Base-by-base conservation (phyloP, 2,797 vertebrate species). In the Sebastes oblongus region DNA sequence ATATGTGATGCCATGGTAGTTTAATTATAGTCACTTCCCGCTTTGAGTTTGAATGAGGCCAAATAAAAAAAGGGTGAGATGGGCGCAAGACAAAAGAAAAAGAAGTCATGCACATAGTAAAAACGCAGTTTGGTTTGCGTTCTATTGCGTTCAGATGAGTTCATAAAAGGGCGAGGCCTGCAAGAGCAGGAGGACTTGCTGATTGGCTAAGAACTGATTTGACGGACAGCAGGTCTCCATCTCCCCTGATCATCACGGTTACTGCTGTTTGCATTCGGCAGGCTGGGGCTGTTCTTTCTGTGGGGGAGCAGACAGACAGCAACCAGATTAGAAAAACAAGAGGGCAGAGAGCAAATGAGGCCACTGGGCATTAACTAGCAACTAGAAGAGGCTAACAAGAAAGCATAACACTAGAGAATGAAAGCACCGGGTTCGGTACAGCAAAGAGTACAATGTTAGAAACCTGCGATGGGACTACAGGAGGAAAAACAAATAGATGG, bases 191-290 rank as follows among this genome's bases (percentile, higher is more conserved):
- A 88, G 71, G 73, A 85, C 85, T 89, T 84, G 88, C 81, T 85
- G 88, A 92, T 82, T 91, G 90, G 87, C 89, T 89, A 85, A 91
- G 83, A 85, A 85, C 75, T 68, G 83, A 89, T 88, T 82, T 88
- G 84, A 93, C 66, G 68, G 89, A 85, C 79, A 72, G 87, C 90
- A 91, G 89, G 81, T 84, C 85, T 88, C 86, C 80, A 55, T 64
- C 74, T 95, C 96, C 93, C 90, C 90, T 92, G 87, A 89, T 91
- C 93, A 87, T 92, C 90, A 90, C 75, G 91, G 89, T 97, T 96
- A 99, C 96, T 99, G 98, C 95, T 99, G 98, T 93, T 99, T 98
- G 96, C 98, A 99, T 92, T 99, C 98, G 52, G 97, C 96, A 82
- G 98, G 98, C 92, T 98, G 98, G 94, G 96, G 95, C 89, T 96